Percentiles rank a stretch among this genome's conserved stretches.
Conservation (phyloP, 2,888 invertebrate species). For the Drosophila diplacantha region DNA sequence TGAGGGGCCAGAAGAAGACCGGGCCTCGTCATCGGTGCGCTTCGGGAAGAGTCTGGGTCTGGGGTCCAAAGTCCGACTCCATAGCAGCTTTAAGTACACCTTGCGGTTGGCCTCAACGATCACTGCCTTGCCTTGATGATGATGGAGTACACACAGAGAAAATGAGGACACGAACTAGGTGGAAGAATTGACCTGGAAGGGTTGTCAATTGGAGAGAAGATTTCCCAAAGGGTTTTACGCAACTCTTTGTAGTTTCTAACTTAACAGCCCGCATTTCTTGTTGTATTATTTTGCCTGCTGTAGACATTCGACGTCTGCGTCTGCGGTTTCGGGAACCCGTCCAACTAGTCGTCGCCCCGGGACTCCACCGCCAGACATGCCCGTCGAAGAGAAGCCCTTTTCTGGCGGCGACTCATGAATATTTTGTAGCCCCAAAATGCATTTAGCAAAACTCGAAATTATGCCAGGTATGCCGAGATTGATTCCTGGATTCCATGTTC, state of each 20-base stretch:
- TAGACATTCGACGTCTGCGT: constrained; percentile 2
- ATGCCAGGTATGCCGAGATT: constrained; percentile 36
- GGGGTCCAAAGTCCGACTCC: constrained; percentile 25
- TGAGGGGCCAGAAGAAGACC: not conserved
- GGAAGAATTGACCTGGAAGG: not conserved
- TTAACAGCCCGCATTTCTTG: not conserved
- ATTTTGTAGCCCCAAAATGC: constrained; percentile 29
- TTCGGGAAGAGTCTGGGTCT: constrained; percentile 5
- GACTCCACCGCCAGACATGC: constrained; percentile 12
- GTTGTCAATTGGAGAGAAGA: not conserved
- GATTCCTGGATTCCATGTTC: constrained; percentile 20
- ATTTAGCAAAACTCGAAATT: constrained; percentile 24
- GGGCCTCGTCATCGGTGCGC: constrained; percentile 24
- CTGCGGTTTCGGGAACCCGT: constrained; percentile 35
- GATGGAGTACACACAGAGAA: constrained; percentile 4
- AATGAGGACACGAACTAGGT: not conserved
- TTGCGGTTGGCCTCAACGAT: constrained; percentile 22
- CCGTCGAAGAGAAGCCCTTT: constrained; percentile 30
- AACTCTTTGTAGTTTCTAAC: not conserved
- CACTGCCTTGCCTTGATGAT: constrained; percentile 3
- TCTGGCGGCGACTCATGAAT: constrained; percentile 29
- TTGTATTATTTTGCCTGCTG: not conserved
- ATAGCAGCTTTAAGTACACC: constrained; percentile 19
- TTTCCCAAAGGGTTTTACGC: not conserved
- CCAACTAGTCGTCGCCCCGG: constrained; percentile 6